These are phyloP conservation scores for Ennomos erosarius DNA, from an alignment of 2,888 invertebrate genomes.

Conservation along the genomic window DNA sequence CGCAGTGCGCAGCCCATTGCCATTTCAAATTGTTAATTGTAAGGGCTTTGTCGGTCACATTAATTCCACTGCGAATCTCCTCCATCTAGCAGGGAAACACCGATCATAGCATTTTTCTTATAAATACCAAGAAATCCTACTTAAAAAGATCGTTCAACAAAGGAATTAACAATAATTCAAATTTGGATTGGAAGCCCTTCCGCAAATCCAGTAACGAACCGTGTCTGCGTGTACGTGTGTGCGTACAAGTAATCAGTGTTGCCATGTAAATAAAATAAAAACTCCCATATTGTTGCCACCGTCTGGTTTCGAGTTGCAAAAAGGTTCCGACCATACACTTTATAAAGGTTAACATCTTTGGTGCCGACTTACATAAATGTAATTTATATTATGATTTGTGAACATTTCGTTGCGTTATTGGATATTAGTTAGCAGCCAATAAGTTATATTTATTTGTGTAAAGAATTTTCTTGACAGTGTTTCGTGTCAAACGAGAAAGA, in stretches of 20 bases:
- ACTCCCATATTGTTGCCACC: conserved; percentile 35
- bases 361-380: conserved; percentile 38
- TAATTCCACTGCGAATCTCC: no score
- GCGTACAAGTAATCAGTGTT: conserved; percentile 35
- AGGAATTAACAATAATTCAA: conserved; percentile 66
- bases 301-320: conserved; percentile 55
- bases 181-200: conserved; percentile 72
- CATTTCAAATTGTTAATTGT: no score
- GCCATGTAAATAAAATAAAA: conserved; percentile 24
- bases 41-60: no score
- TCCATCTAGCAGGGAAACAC: no score
- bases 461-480: conserved; percentile 16
- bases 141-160: conserved; percentile 39
- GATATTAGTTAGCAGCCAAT: conserved; percentile 32
- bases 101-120: no score
- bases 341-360: conserved; percentile 20
- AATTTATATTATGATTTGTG: conserved; percentile 30
- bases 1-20: no score
- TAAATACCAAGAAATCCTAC: neutral
- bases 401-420: conserved; percentile 29
- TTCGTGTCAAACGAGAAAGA: conserved; percentile 14
- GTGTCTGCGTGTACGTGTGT: conserved; percentile 53
- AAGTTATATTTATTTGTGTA: conserved; percentile 15
- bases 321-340: conserved; percentile 39
- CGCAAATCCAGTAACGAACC: conserved; percentile 79